Percentiles rank a stretch among this genome's conserved stretches.
phyloP scores from a whole-genome alignment of 2,113 vertebrate species.

The Larimichthys polyactis region DNA sequence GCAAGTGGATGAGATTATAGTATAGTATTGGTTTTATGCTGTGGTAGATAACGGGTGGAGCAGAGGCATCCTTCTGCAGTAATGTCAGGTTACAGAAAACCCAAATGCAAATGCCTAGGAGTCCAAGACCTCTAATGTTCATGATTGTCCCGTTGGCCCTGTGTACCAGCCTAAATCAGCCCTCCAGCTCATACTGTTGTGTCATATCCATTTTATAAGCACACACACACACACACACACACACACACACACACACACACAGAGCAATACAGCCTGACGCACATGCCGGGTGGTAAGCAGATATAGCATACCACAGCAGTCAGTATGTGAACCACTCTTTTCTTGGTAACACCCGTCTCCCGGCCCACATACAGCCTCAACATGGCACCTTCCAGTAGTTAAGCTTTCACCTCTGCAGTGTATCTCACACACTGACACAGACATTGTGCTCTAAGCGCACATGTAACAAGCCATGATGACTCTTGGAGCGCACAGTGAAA shows the following conservation, averaged over 20 bases:
- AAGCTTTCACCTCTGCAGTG: conserved; percentile 28
- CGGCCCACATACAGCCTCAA: not conserved
- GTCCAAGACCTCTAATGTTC: conserved; percentile 71
- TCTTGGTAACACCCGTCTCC: conserved; percentile 37
- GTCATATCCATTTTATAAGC: conserved; percentile 58
- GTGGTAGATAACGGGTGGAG: conserved; percentile 79
- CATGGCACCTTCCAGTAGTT: conserved; percentile 31
- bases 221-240: conserved; percentile 39
- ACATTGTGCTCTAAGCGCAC: too few relatives aligned
- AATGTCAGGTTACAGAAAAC: conserved; percentile 81
- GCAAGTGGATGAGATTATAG: conserved; percentile 76
- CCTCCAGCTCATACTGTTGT: conserved; percentile 54
- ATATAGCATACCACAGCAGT: conserved; percentile 55
- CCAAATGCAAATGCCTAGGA: conserved; percentile 76
- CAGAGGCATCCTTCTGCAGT: conserved; percentile 75
- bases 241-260: conserved; percentile 43
- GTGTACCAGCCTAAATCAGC: conserved; percentile 69
- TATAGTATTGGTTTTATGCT: conserved; percentile 75
- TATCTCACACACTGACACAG: not conserved
- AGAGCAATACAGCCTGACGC: conserved; percentile 22
- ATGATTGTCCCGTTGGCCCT: conserved; percentile 72
- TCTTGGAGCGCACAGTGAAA: not conserved
- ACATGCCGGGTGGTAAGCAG: conserved; percentile 39
- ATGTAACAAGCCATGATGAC: not conserved
- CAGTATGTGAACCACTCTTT: conserved; percentile 16